phyloP scores from a whole-genome alignment of 1,140 invertebrate genomes.

The Elysia chlorotica region DNA sequence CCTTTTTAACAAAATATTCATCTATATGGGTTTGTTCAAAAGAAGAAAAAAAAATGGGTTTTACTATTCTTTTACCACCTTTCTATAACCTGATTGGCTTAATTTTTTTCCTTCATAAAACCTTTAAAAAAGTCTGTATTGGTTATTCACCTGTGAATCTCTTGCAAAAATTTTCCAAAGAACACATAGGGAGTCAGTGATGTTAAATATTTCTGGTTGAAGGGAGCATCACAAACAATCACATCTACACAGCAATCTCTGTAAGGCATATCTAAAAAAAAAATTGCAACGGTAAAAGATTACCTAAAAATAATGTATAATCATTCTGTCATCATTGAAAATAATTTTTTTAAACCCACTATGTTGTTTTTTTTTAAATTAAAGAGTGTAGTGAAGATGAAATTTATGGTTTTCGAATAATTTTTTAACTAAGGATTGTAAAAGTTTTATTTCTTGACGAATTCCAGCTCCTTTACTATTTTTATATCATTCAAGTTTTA shows the following conservation, averaged over 20 bases:
- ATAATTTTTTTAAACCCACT: neutral
- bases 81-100: neutral
- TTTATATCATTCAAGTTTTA: too few relatives aligned
- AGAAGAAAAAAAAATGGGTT: neutral
- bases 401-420: too few relatives aligned
- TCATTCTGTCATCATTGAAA: neutral
- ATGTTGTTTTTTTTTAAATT: too few relatives aligned
- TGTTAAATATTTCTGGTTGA: conserved; percentile 30
- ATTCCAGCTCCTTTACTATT: too few relatives aligned
- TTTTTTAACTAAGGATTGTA: too few relatives aligned
- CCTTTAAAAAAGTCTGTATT: neutral
- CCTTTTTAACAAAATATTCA: neutral
- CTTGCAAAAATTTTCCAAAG: conserved; percentile 19
- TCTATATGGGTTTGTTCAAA: neutral
- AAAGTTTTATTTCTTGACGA: too few relatives aligned
- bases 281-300: too few relatives aligned
- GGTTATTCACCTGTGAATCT: conserved; percentile 30
- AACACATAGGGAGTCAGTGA: conserved; percentile 18
- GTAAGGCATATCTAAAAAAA: conserved; percentile 22
- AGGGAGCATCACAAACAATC: conserved; percentile 39
- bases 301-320: neutral
- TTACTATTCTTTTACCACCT: neutral
- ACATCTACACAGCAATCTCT: conserved; percentile 25
- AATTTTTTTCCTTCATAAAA: neutral
- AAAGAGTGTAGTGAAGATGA: too few relatives aligned